Base-by-base conservation (phyloP, 2,113 vertebrate species). In the Eonycteris spelaea region DNA sequence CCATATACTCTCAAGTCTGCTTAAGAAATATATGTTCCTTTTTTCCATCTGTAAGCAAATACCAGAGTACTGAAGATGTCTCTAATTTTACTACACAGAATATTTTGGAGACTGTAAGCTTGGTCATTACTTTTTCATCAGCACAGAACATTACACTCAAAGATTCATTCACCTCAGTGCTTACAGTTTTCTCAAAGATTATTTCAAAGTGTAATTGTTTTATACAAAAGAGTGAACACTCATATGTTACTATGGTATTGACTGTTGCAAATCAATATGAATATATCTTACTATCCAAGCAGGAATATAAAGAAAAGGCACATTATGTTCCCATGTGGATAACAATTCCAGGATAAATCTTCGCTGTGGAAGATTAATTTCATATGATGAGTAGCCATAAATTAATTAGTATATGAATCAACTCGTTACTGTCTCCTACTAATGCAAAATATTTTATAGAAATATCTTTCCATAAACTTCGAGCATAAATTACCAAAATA, bases 331-430 rank as follows among this genome's bases (percentile, higher is more conserved):
- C 79, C 95, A 95, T 19, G 10, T 96, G 90, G 2, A 48, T 96
- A 86, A 96, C 85, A 96, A 98, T 97, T 92, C 87, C 48, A 96
- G 79, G 75, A 98, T 97, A 96, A 98, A 97, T 96, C 89, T 97
- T 40, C 65, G 96, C 77, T 73, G 91, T 96, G 84, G 73, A 97
- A 97, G 89, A 97, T 96, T 98, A 97, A 97, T 92, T 98, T 98
- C 93, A 95, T 85, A 65, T 65, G 55, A 85, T 53, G 94, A 96
- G 95, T 45, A n/a, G 12, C 51, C 24, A 94, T 67, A 83, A 98
- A 91, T 95, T 85, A 95, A 92, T 96, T 95, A 10, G 1, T 97
- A 89, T 95, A 92, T 97, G 94, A 98, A 96, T 97, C 94, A 97
- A 87, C 89, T 70, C 88, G 35, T 92, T 96, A 93, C 33, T 55